Percentiles rank a stretch among this genome's conserved stretches.
phyloP scores from a whole-genome alignment of 2,888 invertebrate genomes.

The Deroplatys truncata region DNA sequence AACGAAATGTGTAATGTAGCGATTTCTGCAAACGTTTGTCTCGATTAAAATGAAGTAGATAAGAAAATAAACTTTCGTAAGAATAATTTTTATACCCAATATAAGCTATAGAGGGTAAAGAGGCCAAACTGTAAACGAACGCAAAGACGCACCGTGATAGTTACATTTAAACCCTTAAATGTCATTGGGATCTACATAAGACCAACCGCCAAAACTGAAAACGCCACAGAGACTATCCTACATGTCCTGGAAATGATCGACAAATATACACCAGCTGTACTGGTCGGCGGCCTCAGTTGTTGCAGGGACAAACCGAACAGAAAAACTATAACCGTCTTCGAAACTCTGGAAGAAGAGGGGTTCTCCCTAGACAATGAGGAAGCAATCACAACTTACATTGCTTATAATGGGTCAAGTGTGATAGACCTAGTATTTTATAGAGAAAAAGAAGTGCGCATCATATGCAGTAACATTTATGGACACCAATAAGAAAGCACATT shows the following conservation, averaged over 20 bases:
- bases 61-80: no score
- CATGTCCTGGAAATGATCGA: not conserved
- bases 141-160: not conserved
- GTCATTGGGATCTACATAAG: not conserved
- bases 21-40: no score
- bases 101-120: not conserved
- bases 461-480: not conserved
- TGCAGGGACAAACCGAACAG: not conserved
- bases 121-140: not conserved
- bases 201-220: not conserved
- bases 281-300: not conserved
- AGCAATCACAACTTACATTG: not conserved
- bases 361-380: not conserved
- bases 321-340: not conserved
- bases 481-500: not conserved
- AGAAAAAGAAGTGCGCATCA: not conserved
- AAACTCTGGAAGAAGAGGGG: not conserved
- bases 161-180: not conserved
- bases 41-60: no score
- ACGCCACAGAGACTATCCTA: not conserved
- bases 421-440: not conserved
- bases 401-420: not conserved
- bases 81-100: no score
- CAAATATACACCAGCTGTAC: not conserved
- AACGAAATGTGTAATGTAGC: no score